Evolutionary conservation across 2,113 vertebrate species (phyloP), one percentile per base, ranked within the genome.

Genomic region (Alouatta palliata): DNA sequence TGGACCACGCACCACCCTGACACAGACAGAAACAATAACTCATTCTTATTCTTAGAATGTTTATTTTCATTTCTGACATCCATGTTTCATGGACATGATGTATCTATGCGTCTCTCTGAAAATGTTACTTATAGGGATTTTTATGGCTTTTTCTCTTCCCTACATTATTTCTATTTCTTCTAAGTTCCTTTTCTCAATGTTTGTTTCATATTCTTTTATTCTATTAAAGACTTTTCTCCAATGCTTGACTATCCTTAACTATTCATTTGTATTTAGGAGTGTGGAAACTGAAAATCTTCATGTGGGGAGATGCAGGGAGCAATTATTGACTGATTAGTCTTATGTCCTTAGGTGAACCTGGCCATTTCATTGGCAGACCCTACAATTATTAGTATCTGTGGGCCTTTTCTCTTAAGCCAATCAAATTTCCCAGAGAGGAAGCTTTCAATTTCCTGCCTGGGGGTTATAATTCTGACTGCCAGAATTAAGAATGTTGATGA

Each of bases 101-200:
- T 12, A 75, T 79, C 7, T 47, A 32, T 61, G 23, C 5, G 35
- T 32, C 82, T 54, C 13, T 68, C 56, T 94, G 76, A 71, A 30
- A 82, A 76, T 75, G 86, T 71, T 45, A 84, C 94, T 76, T 77
- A 27, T 25, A 68, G 30, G 10, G 20, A 76, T 94, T 76, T 75
- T 87, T 73, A 71, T 58, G 35, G 45, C 21, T 76, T 90, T 13
- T 87, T 91, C 43, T 58, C 37, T 11, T 80, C 17, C n/a, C 47
- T 76, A n/a, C 21, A 52, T 86, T 90, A 66, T 92, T 96, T 90
- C 27, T 71, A 61, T 81, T 73, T 92, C 45, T 96, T 86, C 32
- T 17, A 79, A 89, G 30, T 77, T 82, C 32, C 25, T 94, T 81
- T 47, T 45, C 77, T 49, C 43, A 90, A 16, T 77, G 16, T 90